These are phyloP conservation scores for Drosophila seguyi DNA, from an alignment of 1,140 invertebrate genomes.

Conservation along the genomic window DNA sequence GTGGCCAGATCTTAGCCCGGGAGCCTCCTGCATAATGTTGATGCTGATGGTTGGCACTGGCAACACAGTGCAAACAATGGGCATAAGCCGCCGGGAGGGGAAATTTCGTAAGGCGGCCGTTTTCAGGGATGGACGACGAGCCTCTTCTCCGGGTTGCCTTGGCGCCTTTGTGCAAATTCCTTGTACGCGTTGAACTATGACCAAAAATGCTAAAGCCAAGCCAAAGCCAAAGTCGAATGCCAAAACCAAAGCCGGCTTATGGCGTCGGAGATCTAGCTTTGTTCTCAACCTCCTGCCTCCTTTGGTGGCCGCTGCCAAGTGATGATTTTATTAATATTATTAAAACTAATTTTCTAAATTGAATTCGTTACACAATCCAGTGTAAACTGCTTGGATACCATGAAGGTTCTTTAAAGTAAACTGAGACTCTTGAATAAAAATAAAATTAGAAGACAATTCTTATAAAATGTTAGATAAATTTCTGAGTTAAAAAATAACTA, in stretches of 20 bases:
- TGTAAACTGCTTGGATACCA: not conserved
- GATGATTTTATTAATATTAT: slow-evolving; percentile 78
- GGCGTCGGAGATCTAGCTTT: slow-evolving; percentile 13
- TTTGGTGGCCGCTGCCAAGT: slow-evolving; percentile 58
- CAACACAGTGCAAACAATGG: slow-evolving; percentile 72
- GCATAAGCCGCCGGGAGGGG: slow-evolving; percentile 52
- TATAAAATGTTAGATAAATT: not conserved
- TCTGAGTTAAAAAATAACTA: not conserved
- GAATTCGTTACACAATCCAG: slow-evolving; percentile 24
- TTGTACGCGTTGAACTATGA: slow-evolving; percentile 63
- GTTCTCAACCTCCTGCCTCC: slow-evolving; percentile 1
- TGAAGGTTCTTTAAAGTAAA: not conserved
- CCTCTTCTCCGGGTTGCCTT: slow-evolving; percentile 56
- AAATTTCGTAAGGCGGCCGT: not conserved
- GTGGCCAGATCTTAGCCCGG: slow-evolving; percentile 53
- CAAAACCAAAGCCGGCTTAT: slow-evolving; percentile 68
- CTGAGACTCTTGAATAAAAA: not conserved
- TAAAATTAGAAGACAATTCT: not conserved
- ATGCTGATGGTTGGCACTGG: slow-evolving; percentile 64
- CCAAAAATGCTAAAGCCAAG: slow-evolving; percentile 68
- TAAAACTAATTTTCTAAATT: slow-evolving; percentile 80
- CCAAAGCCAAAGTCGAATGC: slow-evolving; percentile 58
- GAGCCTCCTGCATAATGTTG: slow-evolving; percentile 44
- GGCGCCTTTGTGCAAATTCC: slow-evolving; percentile 72
- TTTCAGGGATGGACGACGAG: slow-evolving; percentile 7